Conservation (phyloP, 2,113 vertebrate genomes). For the Nerophis ophidion region DNA sequence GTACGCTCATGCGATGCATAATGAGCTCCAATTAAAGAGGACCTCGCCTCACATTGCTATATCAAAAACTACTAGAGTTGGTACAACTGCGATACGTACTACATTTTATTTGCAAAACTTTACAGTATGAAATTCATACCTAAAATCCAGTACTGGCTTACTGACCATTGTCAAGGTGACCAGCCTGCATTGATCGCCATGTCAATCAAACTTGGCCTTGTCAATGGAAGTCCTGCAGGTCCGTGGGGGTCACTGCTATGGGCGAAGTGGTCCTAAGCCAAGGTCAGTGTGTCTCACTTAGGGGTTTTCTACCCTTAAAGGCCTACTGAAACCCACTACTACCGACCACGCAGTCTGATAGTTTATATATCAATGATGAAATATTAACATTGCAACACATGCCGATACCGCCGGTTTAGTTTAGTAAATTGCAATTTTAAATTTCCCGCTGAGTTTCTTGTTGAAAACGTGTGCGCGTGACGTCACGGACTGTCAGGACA, state of each 20-base stretch:
- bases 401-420: no score
- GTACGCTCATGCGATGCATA: conserved; percentile 49
- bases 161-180: conserved; percentile 55
- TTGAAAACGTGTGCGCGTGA: no score
- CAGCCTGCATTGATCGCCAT: conserved; percentile 31
- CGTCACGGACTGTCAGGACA: no score
- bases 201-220: conserved; percentile 41
- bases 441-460: no score
- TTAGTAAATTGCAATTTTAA: no score
- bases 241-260: conserved; percentile 32
- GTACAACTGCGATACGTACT: no score
- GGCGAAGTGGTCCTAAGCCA: conserved; percentile 28
- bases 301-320: conserved; percentile 34
- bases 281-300: conserved; percentile 45
- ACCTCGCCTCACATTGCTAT: conserved; percentile 4
- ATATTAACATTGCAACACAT: no score
- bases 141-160: conserved; percentile 42
- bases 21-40: conserved; percentile 63
- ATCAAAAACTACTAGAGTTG: background rate
- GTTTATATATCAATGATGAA: no score
- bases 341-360: no score
- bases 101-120: no score
- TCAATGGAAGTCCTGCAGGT: conserved; percentile 16
- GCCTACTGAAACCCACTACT: no score
- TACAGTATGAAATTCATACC: background rate